Conservation (phyloP, 2,888 invertebrate species). For the Ametastegia equiseti region DNA sequence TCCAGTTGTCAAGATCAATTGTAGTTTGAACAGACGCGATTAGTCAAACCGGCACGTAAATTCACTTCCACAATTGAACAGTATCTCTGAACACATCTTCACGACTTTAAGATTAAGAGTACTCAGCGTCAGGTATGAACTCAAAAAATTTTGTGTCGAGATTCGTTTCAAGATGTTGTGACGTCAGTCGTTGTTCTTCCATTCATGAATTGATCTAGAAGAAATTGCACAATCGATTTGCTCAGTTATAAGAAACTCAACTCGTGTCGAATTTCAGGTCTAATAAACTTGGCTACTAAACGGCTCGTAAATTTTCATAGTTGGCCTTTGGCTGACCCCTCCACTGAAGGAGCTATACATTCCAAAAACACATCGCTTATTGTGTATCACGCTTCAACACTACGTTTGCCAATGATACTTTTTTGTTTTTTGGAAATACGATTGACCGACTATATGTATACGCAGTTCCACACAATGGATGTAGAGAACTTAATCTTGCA, state of each 20-base stretch:
- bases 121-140: no score
- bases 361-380: no score
- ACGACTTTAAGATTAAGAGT: no score
- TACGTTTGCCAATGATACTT: not conserved
- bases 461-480: not conserved
- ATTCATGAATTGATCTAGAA: not conserved
- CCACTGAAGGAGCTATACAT: not conserved
- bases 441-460: not conserved
- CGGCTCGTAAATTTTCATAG: not conserved
- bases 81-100: not conserved
- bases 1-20: not conserved
- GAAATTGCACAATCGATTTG: not conserved
- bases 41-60: not conserved
- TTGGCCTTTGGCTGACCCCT: not conserved
- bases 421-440: no score
- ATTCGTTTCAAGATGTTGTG: not conserved
- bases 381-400: not conserved
- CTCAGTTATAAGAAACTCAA: not conserved
- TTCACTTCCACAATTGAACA: not conserved
- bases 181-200: not conserved
- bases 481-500: not conserved
- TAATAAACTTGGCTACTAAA: not conserved
- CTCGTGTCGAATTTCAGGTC: not conserved
- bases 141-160: no score
- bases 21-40: conserved; percentile 1